Conservation (phyloP, 2,888 invertebrate genomes). For the Macaria notata region DNA sequence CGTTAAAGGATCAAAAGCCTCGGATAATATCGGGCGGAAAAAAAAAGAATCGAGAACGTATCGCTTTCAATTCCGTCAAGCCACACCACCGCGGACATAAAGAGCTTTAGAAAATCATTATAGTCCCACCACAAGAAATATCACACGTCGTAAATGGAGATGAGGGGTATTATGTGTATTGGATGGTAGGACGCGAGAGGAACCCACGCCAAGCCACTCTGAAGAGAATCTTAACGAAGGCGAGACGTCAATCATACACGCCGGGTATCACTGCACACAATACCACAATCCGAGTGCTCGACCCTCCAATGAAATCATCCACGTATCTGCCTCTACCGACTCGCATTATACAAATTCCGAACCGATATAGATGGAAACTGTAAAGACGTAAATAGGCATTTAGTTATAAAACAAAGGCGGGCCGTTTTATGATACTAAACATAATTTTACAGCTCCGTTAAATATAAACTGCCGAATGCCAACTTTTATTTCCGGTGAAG, state of each 20-base stretch:
- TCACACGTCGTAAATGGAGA: slow-evolving; percentile 60
- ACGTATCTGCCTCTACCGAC: slow-evolving; percentile 6
- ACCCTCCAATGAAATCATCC: slow-evolving; percentile 23
- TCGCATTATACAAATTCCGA: slow-evolving; percentile 24
- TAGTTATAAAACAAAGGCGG: slow-evolving; percentile 25
- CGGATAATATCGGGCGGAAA: slow-evolving; percentile 31
- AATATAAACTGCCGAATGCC: slow-evolving; percentile 39
- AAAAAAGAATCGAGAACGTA: slow-evolving; percentile 30
- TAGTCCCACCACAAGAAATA: slow-evolving; percentile 52
- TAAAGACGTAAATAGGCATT: slow-evolving; percentile 20
- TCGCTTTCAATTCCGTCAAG: slow-evolving; percentile 34
- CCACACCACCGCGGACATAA: slow-evolving; percentile 33
- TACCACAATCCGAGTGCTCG: slow-evolving; percentile 30
- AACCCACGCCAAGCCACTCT: slow-evolving; percentile 46
- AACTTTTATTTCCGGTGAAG: slow-evolving; percentile 47
- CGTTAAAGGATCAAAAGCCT: slow-evolving; percentile 32
- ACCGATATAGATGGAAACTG: slow-evolving; percentile 19
- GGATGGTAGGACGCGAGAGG: slow-evolving; percentile 27
- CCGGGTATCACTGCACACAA: slow-evolving; percentile 44
- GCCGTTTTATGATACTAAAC: slow-evolving; percentile 26
- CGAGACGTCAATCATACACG: slow-evolving; percentile 62
- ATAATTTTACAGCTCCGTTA: slow-evolving; percentile 39
- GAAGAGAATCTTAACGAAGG: slow-evolving; percentile 64
- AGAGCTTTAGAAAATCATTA: slow-evolving; percentile 43
- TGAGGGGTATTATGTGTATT: slow-evolving; percentile 52